Evolutionary conservation across 2,797 vertebrate species (phyloP).

Genomic region (Sphaeramia orbicularis): DNA sequence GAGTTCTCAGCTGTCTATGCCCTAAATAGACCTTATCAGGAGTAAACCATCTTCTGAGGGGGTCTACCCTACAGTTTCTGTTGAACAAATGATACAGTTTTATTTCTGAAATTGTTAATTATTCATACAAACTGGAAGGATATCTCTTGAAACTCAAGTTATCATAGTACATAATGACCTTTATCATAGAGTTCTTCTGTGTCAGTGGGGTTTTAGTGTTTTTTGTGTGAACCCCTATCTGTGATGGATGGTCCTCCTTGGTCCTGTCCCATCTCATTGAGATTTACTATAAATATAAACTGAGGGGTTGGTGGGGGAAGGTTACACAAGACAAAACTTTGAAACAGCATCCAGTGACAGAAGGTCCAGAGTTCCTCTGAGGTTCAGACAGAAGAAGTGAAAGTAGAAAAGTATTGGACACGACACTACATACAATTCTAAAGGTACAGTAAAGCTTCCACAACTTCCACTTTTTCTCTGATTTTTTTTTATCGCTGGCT

Average conservation of each 20-base stretch:
- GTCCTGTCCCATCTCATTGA: constrained; percentile 70
- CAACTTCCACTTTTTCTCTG: neutral
- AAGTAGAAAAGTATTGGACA: constrained; percentile 8
- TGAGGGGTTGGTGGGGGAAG: constrained; percentile 45
- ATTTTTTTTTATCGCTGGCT: constrained; percentile 14
- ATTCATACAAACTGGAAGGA: neutral
- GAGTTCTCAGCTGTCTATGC: constrained; percentile 87
- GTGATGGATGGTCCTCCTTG: constrained; percentile 38
- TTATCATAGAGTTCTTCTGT: neutral
- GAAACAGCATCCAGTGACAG: constrained; percentile 11
- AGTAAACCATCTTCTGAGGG: constrained; percentile 69
- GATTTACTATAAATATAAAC: constrained; percentile 78
- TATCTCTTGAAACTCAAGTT: neutral
- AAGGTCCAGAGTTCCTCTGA: constrained; percentile 20
- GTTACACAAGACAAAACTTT: constrained; percentile 41
- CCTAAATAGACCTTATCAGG: constrained; percentile 86
- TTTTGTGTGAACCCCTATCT: constrained; percentile 1
- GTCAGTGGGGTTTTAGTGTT: neutral
- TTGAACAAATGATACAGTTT: rapidly evolving
- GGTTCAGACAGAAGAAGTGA: constrained; percentile 29
- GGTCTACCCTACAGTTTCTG: constrained; percentile 17
- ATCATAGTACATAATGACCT: neutral
- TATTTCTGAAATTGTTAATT: neutral
- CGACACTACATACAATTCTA: constrained; percentile 20
- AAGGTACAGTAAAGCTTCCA: constrained; percentile 64